These are phyloP conservation scores for Epinephelus cyanopodus DNA, from an alignment of 2,113 vertebrate species.

Conservation along the genomic window DNA sequence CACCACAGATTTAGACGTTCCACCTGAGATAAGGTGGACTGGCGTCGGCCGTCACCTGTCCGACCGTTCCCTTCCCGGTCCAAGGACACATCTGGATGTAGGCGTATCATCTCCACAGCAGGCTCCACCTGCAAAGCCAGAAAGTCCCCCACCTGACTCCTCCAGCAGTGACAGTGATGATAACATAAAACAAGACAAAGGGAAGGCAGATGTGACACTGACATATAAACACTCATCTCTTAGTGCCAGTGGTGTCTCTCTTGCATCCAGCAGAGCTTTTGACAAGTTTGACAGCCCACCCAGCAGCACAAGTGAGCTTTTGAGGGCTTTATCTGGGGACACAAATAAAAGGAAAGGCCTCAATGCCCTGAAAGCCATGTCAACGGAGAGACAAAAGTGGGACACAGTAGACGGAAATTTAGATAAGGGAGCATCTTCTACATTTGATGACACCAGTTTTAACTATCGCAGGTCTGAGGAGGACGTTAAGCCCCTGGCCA, in stretches of 20 bases:
- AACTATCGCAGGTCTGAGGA: background rate
- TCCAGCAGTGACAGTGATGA: conserved; percentile 10
- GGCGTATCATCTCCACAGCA: background rate
- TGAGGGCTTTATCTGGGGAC: background rate
- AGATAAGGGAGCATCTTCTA: background rate
- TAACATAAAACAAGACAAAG: conserved; percentile 25
- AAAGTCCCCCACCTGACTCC: background rate
- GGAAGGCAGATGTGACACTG: conserved; percentile 13
- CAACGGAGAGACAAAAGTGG: conserved; percentile 65
- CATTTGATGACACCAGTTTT: conserved; percentile 14
- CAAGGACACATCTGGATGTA: conserved; percentile 1
- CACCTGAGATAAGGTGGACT: conserved; percentile 48
- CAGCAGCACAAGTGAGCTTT: conserved; percentile 12
- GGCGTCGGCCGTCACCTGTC: conserved; percentile 31
- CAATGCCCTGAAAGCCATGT: conserved; percentile 68
- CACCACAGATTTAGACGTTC: conserved; percentile 19
- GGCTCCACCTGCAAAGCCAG: background rate
- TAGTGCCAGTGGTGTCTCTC: background rate
- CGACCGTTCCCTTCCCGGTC: conserved; percentile 26
- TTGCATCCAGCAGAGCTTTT: conserved; percentile 12
- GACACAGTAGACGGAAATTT: conserved; percentile 23
- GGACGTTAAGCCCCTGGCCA: background rate
- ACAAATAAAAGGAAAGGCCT: conserved; percentile 61
- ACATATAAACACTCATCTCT: conserved; percentile 38
- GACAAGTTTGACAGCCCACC: conserved; percentile 30